Evolutionary conservation across 2,797 vertebrate species (phyloP), one percentile per base, ranked within the genome.

Genomic region (Malurus leucopterus): DNA sequence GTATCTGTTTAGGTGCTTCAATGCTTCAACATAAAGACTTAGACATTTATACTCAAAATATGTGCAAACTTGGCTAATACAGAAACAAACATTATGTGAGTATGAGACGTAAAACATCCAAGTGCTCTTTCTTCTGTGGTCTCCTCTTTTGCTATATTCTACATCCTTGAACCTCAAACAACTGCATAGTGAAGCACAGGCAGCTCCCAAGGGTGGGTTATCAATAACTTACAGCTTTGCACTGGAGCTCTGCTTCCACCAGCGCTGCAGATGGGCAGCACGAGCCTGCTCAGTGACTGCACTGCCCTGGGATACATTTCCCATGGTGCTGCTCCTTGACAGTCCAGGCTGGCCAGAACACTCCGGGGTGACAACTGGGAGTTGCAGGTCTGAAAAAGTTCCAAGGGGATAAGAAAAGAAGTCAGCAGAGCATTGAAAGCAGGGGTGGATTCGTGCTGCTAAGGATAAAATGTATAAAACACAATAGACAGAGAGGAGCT

Each of bases 301-400:
- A 6, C 62, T 53, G 14, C 85, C 40, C 70, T 86, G 93, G 46
- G 93, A 86, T 74, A 53, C 3, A 41, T 85, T 86, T 63, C 46
- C 54, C 57, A 88, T 0, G 2, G 32, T 0, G 15, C 64, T 94
- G 41, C 27, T 43, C 41, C 67, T 84, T 75, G 86, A 59, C 19
- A 69, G 63, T 27, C 40, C 38, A 67, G 59, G 84, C 64, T 84
- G 90, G 40, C 76, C 11, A 38, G 93, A 72, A 84, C 98, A 98
- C 67, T 96, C 96, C 32, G 96, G 93, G 43, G 95, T 93, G 88
- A 91, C 85, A 84, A 98, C 68, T 46, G 94, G 95, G 89, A 97
- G 95, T 49, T 72, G 89, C 49, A 97, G 36, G 29, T 96, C 98
- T 98, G 95, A 70, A 97, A 97, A 94, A 57, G 79, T 63, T 82